Evolutionary conservation across 2,113 vertebrate genomes (phyloP).

Genomic region (Micromys minutus): DNA sequence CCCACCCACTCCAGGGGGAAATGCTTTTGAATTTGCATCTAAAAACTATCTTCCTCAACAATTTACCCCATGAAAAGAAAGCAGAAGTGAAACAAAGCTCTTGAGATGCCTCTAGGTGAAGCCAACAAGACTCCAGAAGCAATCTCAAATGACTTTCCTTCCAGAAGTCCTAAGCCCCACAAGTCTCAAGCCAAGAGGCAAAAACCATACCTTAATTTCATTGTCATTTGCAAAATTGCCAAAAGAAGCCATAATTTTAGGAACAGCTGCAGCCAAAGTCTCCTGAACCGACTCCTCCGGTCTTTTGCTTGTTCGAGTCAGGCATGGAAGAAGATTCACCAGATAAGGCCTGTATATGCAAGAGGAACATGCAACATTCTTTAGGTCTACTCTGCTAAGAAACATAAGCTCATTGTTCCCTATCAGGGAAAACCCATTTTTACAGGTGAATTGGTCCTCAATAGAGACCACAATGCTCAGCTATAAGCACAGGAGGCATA

Average conservation of each 20-base stretch:
- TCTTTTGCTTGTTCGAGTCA: constrained; percentile 94
- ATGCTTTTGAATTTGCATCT: not conserved
- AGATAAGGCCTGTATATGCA: constrained; percentile 90
- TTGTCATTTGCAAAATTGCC: constrained; percentile 97
- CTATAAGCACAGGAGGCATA: not conserved
- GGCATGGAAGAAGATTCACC: constrained; percentile 96
- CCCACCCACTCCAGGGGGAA: not conserved
- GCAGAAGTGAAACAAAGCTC: not conserved
- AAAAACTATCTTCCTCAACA: not conserved
- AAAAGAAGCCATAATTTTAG: constrained; percentile 95
- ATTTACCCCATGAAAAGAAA: not conserved
- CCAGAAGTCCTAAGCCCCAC: not conserved
- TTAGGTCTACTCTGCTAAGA: not conserved
- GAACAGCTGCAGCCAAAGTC: constrained; percentile 93
- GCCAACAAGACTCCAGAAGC: not conserved
- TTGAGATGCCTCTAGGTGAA: not conserved
- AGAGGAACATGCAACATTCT: not conserved
- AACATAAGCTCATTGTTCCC: fast-evolving
- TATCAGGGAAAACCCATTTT: not conserved
- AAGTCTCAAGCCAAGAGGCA: not conserved
- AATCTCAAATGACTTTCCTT: not conserved
- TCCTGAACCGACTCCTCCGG: constrained; percentile 96
- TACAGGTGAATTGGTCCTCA: not conserved
- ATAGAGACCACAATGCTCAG: not conserved
- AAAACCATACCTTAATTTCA: constrained; percentile 94